These are phyloP conservation scores for Rhodophaea formosa DNA, from an alignment of 2,888 invertebrate species.

Conservation along the genomic window DNA sequence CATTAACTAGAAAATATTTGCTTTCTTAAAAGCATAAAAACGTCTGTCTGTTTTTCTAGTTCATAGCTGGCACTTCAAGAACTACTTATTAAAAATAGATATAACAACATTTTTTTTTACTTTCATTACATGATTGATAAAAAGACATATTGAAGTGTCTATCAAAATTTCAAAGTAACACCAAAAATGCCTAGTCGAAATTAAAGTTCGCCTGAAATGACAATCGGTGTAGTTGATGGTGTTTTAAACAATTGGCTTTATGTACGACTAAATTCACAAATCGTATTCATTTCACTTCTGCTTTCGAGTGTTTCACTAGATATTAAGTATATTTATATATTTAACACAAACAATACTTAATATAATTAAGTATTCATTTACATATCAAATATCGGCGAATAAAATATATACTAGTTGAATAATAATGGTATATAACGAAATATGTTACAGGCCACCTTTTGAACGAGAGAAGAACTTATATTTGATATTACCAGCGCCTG, in stretches of 20 bases:
- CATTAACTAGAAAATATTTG: neutral
- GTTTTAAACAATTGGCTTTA: slow-evolving; percentile 47
- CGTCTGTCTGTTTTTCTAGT: neutral
- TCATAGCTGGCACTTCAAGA: no score
- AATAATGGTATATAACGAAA: slow-evolving; percentile 26
- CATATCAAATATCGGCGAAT: no score
- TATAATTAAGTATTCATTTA: no score
- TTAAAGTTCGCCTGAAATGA: slow-evolving; percentile 27
- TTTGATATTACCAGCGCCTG: neutral
- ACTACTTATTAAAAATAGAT: no score
- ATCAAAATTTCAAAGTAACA: no score
- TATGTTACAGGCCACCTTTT: slow-evolving; percentile 67
- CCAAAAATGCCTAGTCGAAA: neutral
- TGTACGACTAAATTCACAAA: slow-evolving; percentile 38
- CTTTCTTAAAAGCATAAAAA: neutral
- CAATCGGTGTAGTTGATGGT: slow-evolving; percentile 37
- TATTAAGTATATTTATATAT: neutral
- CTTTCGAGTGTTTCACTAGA: slow-evolving; percentile 15
- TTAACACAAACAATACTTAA: no score
- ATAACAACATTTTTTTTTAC: no score
- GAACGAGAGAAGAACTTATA: slow-evolving; percentile 42
- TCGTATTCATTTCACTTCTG: slow-evolving; percentile 37
- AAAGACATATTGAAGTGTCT: no score
- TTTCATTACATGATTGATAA: no score
- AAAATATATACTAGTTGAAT: no score